phyloP scores from a whole-genome alignment of 1,140 invertebrate species.

The Drosophila nigrodunni region DNA sequence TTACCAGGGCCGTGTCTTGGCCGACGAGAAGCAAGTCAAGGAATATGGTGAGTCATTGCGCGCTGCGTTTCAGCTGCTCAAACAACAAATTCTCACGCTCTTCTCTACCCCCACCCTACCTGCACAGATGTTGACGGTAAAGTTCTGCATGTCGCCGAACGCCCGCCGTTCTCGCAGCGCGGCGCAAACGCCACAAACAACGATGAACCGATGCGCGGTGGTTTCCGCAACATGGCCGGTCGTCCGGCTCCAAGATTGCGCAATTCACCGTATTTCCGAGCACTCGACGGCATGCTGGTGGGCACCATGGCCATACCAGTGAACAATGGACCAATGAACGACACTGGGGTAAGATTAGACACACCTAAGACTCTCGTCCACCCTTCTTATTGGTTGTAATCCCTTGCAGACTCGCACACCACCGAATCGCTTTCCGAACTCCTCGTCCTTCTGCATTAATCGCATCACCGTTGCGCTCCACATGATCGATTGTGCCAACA shows the following conservation, averaged over 20 bases:
- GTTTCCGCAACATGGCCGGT: conserved; percentile 68
- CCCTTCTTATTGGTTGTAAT: not conserved
- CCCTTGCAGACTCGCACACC: conserved; percentile 53
- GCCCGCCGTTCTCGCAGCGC: conserved; percentile 88
- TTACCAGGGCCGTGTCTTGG: conserved; percentile 95
- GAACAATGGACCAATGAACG: conserved; percentile 56
- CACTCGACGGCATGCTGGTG: conserved; percentile 80
- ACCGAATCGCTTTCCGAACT: conserved; percentile 69
- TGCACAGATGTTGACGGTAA: conserved; percentile 94
- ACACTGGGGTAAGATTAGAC: conserved; percentile 53
- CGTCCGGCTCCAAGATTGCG: conserved; percentile 74
- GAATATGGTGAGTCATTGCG: conserved; percentile 91
- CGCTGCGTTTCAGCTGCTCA: not conserved
- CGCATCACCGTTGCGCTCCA: conserved; percentile 83
- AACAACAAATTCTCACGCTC: not conserved
- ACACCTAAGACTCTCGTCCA: not conserved
- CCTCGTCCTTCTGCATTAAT: conserved; percentile 84
- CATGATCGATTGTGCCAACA: conserved; percentile 84
- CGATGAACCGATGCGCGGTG: conserved; percentile 75
- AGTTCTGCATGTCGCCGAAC: conserved; percentile 96
- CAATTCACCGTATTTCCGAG: conserved; percentile 78
- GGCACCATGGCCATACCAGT: conserved; percentile 87
- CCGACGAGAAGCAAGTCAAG: conserved; percentile 94
- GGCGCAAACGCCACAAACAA: conserved; percentile 76
- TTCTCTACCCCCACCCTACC: conserved; percentile 3